Conservation (phyloP, 2,888 invertebrate genomes). For the Erynnis tages region DNA sequence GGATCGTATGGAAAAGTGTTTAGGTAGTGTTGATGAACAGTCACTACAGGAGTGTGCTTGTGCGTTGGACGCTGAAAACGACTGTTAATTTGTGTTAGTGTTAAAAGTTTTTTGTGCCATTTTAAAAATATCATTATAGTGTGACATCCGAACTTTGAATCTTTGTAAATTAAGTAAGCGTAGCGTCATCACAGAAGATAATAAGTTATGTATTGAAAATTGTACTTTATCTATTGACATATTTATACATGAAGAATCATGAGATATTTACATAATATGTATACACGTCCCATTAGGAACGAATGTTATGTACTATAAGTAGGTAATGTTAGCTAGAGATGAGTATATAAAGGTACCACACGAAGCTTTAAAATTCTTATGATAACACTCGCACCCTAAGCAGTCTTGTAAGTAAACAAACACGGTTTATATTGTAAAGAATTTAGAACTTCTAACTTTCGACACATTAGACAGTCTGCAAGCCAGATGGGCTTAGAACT, state of each 20-base stretch:
- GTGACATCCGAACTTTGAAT: slow-evolving; percentile 81
- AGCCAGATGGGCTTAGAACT: background rate
- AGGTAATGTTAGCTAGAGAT: slow-evolving; percentile 75
- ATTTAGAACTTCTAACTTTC: slow-evolving; percentile 40
- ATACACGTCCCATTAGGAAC: slow-evolving; percentile 82
- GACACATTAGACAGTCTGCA: slow-evolving; percentile 12
- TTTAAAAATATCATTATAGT: slow-evolving; percentile 76
- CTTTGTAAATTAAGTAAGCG: slow-evolving; percentile 72
- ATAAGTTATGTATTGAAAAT: slow-evolving; percentile 76
- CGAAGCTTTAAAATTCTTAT: slow-evolving; percentile 82
- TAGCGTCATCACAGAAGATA: slow-evolving; percentile 78
- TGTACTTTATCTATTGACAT: slow-evolving; percentile 77
- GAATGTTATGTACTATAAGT: slow-evolving; percentile 77
- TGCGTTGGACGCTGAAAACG: slow-evolving; percentile 63
- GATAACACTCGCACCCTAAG: slow-evolving; percentile 79
- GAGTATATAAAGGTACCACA: slow-evolving; percentile 77
- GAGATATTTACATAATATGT: slow-evolving; percentile 80
- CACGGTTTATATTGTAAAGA: slow-evolving; percentile 50
- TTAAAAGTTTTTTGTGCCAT: slow-evolving; percentile 81
- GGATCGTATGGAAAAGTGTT: slow-evolving; percentile 35
- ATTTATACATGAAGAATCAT: slow-evolving; percentile 78
- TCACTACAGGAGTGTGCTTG: slow-evolving; percentile 47
- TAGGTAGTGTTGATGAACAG: slow-evolving; percentile 47
- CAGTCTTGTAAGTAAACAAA: slow-evolving; percentile 64
- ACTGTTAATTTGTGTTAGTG: slow-evolving; percentile 81